These are phyloP conservation scores for Callaeas wilsoni DNA, from an alignment of 2,113 vertebrate species.

Conservation along the genomic window DNA sequence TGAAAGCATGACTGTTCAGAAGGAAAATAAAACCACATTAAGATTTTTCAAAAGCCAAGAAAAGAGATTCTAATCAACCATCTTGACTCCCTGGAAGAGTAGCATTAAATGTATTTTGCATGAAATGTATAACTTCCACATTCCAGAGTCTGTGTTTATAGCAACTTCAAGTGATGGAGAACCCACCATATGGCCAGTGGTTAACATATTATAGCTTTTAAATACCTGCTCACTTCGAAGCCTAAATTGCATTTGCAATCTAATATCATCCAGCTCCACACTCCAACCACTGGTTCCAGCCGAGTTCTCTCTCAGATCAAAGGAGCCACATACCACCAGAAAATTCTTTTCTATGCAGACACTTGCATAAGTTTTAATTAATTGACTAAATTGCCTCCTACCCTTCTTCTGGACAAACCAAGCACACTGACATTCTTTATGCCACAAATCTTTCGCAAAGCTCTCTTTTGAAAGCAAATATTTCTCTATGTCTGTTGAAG, in stretches of 20 bases:
- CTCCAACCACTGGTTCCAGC: background rate
- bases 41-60: background rate
- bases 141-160: background rate
- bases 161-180: background rate
- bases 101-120: background rate
- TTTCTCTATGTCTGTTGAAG: background rate
- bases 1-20: background rate
- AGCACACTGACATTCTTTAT: background rate
- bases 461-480: background rate
- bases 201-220: background rate
- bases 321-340: background rate
- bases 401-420: background rate
- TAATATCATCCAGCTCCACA: background rate
- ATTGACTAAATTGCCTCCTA: background rate
- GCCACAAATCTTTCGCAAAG: background rate
- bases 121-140: background rate
- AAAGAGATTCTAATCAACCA: background rate
- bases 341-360: background rate
- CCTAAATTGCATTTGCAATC: background rate
- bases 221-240: background rate
- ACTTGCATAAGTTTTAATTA: slow-evolving; percentile 25
- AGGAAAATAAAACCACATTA: background rate
- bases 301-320: slow-evolving; percentile 4
- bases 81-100: background rate
- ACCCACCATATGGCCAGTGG: background rate